Percentiles rank a stretch among this genome's conserved stretches.
phyloP scores from a whole-genome alignment of 2,888 invertebrate genomes.

The Neoaliturus tenellus region DNA sequence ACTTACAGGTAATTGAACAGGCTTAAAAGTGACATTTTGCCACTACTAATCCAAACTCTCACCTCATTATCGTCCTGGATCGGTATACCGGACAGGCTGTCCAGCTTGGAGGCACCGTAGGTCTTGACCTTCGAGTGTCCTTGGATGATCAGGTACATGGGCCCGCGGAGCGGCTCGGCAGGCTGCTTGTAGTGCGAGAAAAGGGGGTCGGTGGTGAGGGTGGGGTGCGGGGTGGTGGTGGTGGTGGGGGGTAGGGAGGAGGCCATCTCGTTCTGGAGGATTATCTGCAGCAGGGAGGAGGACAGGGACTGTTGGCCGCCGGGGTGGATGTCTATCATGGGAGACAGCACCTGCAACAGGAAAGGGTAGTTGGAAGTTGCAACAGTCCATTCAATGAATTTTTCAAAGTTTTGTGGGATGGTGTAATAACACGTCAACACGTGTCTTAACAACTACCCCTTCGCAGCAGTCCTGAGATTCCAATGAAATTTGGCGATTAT shows the following conservation, averaged over 20 bases:
- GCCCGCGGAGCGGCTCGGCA: constrained; percentile 75
- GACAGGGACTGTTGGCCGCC: constrained; percentile 20
- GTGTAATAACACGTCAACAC: no score
- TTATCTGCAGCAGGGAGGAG: constrained; percentile 43
- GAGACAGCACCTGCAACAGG: constrained; percentile 33
- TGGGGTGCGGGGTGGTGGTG: constrained; percentile 68
- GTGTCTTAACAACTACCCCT: no score
- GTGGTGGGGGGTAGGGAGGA: constrained; percentile 59
- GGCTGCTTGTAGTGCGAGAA: constrained; percentile 80
- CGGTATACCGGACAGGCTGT: constrained; percentile 72
- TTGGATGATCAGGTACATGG: constrained; percentile 87
- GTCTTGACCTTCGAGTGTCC: constrained; percentile 92
- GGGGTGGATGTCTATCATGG: constrained; percentile 42
- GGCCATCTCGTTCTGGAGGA: constrained; percentile 57
- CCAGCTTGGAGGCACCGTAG: constrained; percentile 76
- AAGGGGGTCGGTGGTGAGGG: constrained; percentile 77
- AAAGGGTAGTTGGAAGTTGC: no score
- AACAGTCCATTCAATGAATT: no score
- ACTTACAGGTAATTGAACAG: no score
- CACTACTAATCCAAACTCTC: no score
- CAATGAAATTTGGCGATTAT: no score
- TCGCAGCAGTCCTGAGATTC: no score
- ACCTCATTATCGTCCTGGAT: constrained; percentile 75
- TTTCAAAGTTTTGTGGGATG: no score
- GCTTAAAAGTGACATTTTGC: no score